Evolutionary conservation across 2,888 invertebrate species (phyloP), one percentile per base, ranked within the genome.

Genomic region (Dermolepida albohirtum): DNA sequence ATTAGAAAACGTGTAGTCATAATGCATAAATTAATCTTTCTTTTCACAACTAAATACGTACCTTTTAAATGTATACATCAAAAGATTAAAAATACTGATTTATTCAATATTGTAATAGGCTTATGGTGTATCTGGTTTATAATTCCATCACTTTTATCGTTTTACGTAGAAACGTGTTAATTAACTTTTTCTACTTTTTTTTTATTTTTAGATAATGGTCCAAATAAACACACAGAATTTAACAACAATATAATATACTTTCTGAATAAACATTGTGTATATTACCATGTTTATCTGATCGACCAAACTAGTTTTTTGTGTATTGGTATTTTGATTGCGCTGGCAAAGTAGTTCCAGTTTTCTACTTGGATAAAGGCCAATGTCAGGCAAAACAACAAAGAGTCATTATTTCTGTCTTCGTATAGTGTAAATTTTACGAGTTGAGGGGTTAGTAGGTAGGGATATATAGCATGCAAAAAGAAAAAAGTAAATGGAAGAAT

Each of bases 321-420:
- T 63, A 68, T 68, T 66, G 73, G 73, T 70, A 73, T 73, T 73
- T 73, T 73, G 73, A 73, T 73, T 70, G 69, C 4, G 34, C 70
- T 44, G 34, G 59, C 34, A 14, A 34, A 14, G 52, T 49, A 66
- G 34, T 49, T 66, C 57, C 57, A 59, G 66, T 55, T 49, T 55
- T 40, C 50, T 49, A 17, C 22, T 66, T 66, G 47, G 54, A 55
- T 54, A 67, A 54, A 67, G 54, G 67, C 67, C 67, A 67, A 63
- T 67, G 67, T 64, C 63, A 67, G 44, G 8, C 55, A 49, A 52
- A 34, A 34, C 34, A 34, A 29, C 50, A 22, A 43, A 44, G 55
- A 55, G 66, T 50, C 49, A 22, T 51, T 64, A 64, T 41, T 39
- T 51, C 17, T n/a, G 43, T 64, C 64, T 64, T 40, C 39, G 41